phyloP scores from a whole-genome alignment of 2,113 vertebrate species.

The Platycercus adscitus region DNA sequence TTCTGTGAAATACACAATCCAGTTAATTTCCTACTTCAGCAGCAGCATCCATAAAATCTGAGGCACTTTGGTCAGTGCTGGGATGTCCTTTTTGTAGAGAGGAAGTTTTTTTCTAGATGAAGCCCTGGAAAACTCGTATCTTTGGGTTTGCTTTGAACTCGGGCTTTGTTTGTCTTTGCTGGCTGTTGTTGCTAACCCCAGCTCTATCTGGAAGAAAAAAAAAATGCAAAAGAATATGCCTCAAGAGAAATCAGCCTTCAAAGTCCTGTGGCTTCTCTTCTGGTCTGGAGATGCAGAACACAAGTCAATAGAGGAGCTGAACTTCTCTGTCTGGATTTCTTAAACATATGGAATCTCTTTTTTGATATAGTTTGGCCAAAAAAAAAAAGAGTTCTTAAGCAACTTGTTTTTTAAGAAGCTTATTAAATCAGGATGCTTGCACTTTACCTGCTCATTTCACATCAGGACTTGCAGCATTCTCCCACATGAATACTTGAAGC shows the following conservation, averaged over 20 bases:
- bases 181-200: neutral
- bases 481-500: neutral
- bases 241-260: neutral
- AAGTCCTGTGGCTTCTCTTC: neutral
- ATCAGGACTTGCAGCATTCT: neutral
- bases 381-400: neutral
- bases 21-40: conserved; percentile 32
- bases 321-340: neutral
- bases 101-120: neutral
- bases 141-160: neutral
- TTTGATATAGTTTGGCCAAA: neutral
- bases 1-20: neutral
- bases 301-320: neutral
- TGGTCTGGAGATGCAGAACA: neutral
- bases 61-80: neutral
- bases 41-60: neutral
- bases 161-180: neutral
- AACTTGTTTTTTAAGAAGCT: neutral
- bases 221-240: neutral
- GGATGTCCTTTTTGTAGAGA: neutral
- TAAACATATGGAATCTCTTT: neutral
- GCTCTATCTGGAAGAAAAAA: neutral
- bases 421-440: neutral
- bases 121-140: neutral
- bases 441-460: neutral